Evolutionary conservation across 1,140 invertebrate species (phyloP), one percentile per base, ranked within the genome.

Genomic region (Bombus soroeensis): DNA sequence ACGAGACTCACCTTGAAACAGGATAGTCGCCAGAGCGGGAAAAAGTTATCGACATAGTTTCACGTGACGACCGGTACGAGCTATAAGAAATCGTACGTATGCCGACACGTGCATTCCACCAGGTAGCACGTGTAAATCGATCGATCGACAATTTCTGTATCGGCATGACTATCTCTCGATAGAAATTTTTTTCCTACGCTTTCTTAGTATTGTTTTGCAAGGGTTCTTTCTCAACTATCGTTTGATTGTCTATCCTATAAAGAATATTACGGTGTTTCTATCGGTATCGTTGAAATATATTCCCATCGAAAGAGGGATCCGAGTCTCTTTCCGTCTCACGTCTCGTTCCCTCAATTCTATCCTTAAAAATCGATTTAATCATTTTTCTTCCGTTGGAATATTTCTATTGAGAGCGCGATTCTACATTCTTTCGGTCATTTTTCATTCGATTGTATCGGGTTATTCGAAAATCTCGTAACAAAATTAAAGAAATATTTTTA

Each of bases 21-120:
- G 47, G 41, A 70, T 68, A 28, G 34, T 59, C 25, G 62, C 6
- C n/a, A 10, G 43, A 18, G 4, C 32, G 2, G 66, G 77, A 62
- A 85, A 85, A 85, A 72, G n/a, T 12, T 62, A 84, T 84, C 66
- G 76, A 32, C 83, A 85, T 85, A 80, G 76, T 80, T 85, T 85
- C 83, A 80, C 83, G 77, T 71, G 75, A 85, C 53, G 66, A 85
- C 28, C 66, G 47, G 68, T 72, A 80, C 53, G 28, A n/a, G 37
- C n/a, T 71, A 18, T 4, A 80, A 85, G 43, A 80, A 72, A 32
- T 25, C 15, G 39, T 32, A 5, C 28, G 74, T 77, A 59, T 53
- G 18, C 66, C 28, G 81, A 9, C 74, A 41, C 37, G 57, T 22
- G 39, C 53, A 72, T 85, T 62, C 47, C 53, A 39, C 64, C 25